Conservation (phyloP, 2,888 invertebrate species). For the Abrostola tripartita region DNA sequence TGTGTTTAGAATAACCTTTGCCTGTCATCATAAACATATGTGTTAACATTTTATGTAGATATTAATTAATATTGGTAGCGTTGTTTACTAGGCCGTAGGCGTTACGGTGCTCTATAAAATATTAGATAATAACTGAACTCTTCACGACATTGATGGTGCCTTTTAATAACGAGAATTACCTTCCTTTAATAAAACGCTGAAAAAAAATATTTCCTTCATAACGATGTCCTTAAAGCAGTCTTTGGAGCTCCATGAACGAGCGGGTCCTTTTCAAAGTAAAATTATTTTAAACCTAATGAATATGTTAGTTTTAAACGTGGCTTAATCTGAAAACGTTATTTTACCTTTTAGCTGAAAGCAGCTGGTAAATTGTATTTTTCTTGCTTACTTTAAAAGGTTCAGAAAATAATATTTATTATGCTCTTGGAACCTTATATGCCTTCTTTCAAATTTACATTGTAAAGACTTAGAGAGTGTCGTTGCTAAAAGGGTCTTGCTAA, state of each 20-base stretch:
- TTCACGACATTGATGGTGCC: too few species aligned
- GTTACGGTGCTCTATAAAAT: too few species aligned
- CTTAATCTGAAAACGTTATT: conserved; percentile 37
- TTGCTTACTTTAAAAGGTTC: not conserved
- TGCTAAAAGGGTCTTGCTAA: not conserved
- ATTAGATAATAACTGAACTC: too few species aligned
- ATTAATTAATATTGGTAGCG: not conserved
- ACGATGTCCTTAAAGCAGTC: conserved; percentile 14
- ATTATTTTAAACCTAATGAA: conserved; percentile 37
- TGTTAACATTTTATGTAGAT: not conserved
- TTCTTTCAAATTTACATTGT: not conserved
- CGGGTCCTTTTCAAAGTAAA: conserved; percentile 16
- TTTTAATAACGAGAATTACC: too few species aligned
- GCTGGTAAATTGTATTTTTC: not conserved
- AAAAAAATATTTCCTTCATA: conserved; percentile 1
- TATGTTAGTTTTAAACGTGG: conserved; percentile 37
- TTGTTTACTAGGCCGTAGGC: too few species aligned
- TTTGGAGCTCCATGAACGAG: not conserved
- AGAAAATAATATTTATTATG: conserved; percentile 1
- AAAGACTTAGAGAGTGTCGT: not conserved
- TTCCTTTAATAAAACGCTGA: not conserved
- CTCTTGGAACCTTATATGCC: not conserved
- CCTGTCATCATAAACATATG: not conserved
- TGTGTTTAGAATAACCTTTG: not conserved
- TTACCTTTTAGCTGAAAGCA: conserved; percentile 8